Base-by-base conservation (phyloP, 1,140 invertebrate species). In the Drosophila dunni region DNA sequence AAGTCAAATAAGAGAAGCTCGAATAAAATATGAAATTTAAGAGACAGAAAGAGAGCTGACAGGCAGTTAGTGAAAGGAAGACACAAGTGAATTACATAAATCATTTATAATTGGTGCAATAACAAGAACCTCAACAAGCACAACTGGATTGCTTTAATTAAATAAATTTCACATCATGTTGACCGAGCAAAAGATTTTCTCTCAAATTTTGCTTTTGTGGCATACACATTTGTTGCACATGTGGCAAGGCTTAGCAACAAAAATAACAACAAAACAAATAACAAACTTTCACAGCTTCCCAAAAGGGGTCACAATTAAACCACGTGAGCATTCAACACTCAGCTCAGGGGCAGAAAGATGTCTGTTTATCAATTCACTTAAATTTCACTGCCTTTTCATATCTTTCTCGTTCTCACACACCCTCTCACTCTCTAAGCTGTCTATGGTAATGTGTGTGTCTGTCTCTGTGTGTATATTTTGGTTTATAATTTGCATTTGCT, bases 101-200 rank as follows among this genome's bases (percentile, higher is more conserved):
- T 83, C 84, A 89, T 89, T 77, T 83, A 89, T 88, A 89, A 88
- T 88, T 89, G 77, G 65, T 48, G 58, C 66, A 80, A 72, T 64
- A 75, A 76, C 79, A 88, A 70, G 17, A 51, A 24, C 40, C 62
- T 44, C 62, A 54, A 29, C 61, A 9, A 24, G 34, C 8, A 64
- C 72, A 74, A 48, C 33, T 57, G 45, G 38, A 56, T 61, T 62
- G 65, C 67, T 80, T 83, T 88, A 88, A 88, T 88, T 89, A 88
- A 88, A 89, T 79, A 79, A 70, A 83, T 74, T 69, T 40, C 58
- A 50, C 66, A 72, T 24, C 46, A 57, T 66, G 20, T 75, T 68
- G 63, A 44, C 36, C 51, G 73, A 61, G 64, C 61, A 72, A 78
- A 68, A 76, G 67, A 72, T 72, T 71, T 61, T 10, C 56, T 9